Evolutionary conservation across 2,888 invertebrate genomes (phyloP), one percentile per base, ranked within the genome.

Genomic region (Ctena decussata): DNA sequence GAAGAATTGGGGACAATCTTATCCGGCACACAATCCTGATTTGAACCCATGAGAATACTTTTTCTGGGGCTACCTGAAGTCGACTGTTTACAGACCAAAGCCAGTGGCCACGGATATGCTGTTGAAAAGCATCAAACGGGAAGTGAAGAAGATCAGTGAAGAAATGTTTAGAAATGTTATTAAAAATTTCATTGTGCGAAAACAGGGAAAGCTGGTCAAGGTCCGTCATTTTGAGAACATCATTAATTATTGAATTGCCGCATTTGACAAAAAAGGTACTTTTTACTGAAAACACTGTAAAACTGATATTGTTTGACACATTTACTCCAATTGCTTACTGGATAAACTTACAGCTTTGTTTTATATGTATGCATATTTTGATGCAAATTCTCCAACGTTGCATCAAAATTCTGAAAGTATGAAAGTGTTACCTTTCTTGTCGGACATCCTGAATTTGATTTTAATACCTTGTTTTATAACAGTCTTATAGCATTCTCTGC

Each of bases 11-110:
- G 70, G 70, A 32, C n/a, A 12, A 41, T 41, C 77, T n/a, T 77
- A 46, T 69, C 77, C 77, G 6, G 69, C 77, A 41, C 46, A 70
- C 70, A 77, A 70, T 70, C 70, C 70, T 70, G 69, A 77, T 60
- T 24, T 79, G 44, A 79, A 72, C 39, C 71, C 72, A 21, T 21
- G 12, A 5, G 49, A 49, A 15, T 49, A 49, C 41, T 78, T 78
- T 57, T 44, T 71, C 53, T 72, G 35, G 71, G 53, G 78, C 53
- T 76, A 35, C 39, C 46, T 49, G 74, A 44, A 74, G 53, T 74
- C 74, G 27, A 11, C 35, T 24, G 49, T 49, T 27, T 74, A 74
- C 74, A 74, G 41, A 46, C 74, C 74, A 46, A 74, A 74, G 53
- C 74, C 74, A 46, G n/a, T 37, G 44, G 72, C 35, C 32, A 75